Evolutionary conservation across 2,888 invertebrate species (phyloP).

Genomic region (Hymenopus coronatus): DNA sequence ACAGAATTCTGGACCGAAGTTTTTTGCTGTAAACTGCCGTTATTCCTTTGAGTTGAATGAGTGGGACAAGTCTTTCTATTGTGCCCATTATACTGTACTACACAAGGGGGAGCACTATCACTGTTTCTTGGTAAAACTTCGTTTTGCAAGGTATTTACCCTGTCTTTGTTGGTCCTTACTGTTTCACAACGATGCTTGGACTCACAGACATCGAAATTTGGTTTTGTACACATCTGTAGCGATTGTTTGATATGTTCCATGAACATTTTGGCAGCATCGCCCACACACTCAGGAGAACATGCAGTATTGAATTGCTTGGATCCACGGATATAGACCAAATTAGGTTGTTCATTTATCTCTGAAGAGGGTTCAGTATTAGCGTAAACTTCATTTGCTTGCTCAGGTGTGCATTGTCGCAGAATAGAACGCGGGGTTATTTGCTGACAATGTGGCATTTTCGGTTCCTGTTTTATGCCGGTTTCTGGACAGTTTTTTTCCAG

Average conservation of each 20-base stretch:
- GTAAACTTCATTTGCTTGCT: neutral
- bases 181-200: neutral
- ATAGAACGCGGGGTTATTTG: neutral
- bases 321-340: neutral
- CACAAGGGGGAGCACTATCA: neutral
- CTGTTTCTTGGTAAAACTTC: neutral
- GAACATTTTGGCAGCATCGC: neutral
- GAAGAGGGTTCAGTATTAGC: neutral
- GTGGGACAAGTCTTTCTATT: no score
- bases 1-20: no score
- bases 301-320: neutral
- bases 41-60: no score
- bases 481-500: neutral
- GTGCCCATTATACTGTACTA: no score
- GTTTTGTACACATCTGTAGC: neutral
- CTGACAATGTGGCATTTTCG: neutral
- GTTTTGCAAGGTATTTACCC: neutral
- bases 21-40: no score
- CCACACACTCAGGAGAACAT: neutral
- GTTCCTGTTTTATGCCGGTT: neutral
- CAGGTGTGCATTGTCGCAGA: neutral
- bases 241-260: neutral
- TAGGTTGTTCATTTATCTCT: neutral
- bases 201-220: neutral
- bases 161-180: neutral